Base-by-base conservation (phyloP, 1,140 invertebrate genomes). In the Oncopeltus fasciatus region DNA sequence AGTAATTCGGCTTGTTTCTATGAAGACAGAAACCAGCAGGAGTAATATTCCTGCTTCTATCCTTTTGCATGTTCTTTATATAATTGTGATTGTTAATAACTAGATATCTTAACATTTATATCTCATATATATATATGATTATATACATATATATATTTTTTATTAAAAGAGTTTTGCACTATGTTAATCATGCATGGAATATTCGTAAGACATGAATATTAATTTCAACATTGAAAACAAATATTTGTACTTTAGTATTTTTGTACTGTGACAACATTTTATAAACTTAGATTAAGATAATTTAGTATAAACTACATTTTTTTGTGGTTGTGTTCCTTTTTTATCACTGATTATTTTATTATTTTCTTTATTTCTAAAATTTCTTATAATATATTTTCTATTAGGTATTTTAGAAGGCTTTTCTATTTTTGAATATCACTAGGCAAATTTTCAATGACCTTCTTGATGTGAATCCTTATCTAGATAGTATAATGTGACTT, bases 221-320 rank as follows among this genome's bases (percentile, higher is more conserved):
- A 60, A 60, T 67, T 67, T 67, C 57, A 66, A 62, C 57, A 47
- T 60, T 51, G 60, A 61, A 63, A 59, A 63, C 51, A 24, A 63
- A 67, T 65, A 62, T 67, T 67, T 67, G 64, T 67, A 67, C 66
- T 67, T 67, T 67, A 66, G 66, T 67, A 67, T 67, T 67, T 67
- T 67, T 67, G 64, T 67, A 67, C 66, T 67, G 66, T 65, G 60
- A 65, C 59, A 63, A 67, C 61, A 57, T 60, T 65, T 63, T 64
- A 64, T 64, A 65, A 61, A 56, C 27, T 56, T 61, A 64, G 59
- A 61, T 20, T 64, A 65, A 65, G 61, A 62, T 61, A 59, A 63
- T 51, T 64, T 64, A 63, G 60, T 64, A 57, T 60, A 64, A 61
- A 65, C 58, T 64, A 59, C 31, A 59, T 57, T 58, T 46, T 61